These are phyloP conservation scores for Microctenopoma stevenorrisi DNA, from an alignment of 2,797 vertebrate genomes.

Conservation along the genomic window DNA sequence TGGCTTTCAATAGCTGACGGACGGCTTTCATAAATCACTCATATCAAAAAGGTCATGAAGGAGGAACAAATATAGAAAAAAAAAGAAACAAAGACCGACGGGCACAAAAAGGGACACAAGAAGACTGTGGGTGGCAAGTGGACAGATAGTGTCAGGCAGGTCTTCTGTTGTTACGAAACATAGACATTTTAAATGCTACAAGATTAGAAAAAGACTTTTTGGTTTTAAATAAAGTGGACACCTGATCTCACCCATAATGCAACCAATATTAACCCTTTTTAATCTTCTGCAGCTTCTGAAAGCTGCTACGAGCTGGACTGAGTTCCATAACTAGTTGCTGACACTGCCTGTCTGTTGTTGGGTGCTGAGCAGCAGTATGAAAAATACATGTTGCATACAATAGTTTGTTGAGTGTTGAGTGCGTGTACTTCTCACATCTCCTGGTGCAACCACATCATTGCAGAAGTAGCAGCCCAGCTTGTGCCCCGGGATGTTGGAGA, in stretches of 20 bases:
- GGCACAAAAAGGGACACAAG: neutral
- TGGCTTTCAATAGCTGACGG: conserved; percentile 37
- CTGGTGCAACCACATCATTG: conserved; percentile 98
- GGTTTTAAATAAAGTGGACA: too few species aligned
- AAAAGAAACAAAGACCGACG: conserved; percentile 20
- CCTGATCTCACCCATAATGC: too few species aligned
- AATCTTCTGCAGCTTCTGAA: too few species aligned
- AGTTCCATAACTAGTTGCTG: neutral
- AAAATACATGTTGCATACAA: too few species aligned
- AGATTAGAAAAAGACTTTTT: neutral
- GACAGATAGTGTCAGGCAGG: neutral
- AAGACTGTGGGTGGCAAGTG: conserved; percentile 11
- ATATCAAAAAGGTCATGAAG: conserved; percentile 43
- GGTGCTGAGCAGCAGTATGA: neutral
- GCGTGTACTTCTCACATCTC: conserved; percentile 88
- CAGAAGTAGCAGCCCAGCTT: conserved; percentile 99
- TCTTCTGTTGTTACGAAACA: neutral
- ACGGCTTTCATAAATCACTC: conserved; percentile 28
- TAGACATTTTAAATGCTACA: neutral
- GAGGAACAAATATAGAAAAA: neutral
- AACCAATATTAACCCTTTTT: too few species aligned
- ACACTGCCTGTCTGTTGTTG: neutral
- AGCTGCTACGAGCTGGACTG: neutral
- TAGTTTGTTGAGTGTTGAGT: neutral
- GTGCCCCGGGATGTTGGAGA: conserved; percentile 98